phyloP scores from a whole-genome alignment of 2,888 invertebrate species.

The Myopa tessellatipennis region DNA sequence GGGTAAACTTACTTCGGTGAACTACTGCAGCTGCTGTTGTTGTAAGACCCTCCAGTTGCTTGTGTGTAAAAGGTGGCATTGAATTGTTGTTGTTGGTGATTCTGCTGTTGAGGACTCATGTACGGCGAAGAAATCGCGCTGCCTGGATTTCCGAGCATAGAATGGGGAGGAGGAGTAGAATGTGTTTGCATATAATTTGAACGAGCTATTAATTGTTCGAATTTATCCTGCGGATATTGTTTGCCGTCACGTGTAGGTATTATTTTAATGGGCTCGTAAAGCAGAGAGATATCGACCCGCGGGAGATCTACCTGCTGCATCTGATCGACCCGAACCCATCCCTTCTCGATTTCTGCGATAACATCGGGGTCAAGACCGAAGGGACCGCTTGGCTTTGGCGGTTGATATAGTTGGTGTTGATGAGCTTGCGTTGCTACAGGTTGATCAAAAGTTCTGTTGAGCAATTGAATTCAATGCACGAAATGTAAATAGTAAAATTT shows the following conservation, averaged over 20 bases:
- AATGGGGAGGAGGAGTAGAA: constrained; percentile 56
- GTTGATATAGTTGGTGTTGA: constrained; percentile 65
- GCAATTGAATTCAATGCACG: background rate
- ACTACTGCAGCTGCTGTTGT: constrained; percentile 48
- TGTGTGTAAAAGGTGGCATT: constrained; percentile 23
- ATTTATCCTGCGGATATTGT: constrained; percentile 66
- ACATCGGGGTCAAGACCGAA: constrained; percentile 82
- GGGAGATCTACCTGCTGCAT: constrained; percentile 67
- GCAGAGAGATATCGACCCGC: constrained; percentile 63
- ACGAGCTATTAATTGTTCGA: constrained; percentile 61
- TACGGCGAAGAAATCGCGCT: constrained; percentile 59
- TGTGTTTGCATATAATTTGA: constrained; percentile 59
- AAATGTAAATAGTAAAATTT: constrained; percentile 9
- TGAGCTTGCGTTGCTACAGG: constrained; percentile 56
- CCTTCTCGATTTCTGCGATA: constrained; percentile 76
- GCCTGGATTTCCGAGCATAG: constrained; percentile 49
- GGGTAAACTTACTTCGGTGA: constrained; percentile 58
- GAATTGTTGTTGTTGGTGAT: constrained; percentile 45
- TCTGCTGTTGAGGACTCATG: constrained; percentile 59
- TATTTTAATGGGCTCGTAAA: constrained; percentile 70
- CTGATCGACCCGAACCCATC: constrained; percentile 66
- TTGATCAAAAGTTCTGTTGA: constrained; percentile 63
- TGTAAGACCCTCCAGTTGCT: background rate
- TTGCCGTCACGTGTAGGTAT: constrained; percentile 70
- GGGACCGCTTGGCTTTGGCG: constrained; percentile 74